Base-by-base conservation (phyloP, 2,888 invertebrate species). In the Drosophila anomalipes region DNA sequence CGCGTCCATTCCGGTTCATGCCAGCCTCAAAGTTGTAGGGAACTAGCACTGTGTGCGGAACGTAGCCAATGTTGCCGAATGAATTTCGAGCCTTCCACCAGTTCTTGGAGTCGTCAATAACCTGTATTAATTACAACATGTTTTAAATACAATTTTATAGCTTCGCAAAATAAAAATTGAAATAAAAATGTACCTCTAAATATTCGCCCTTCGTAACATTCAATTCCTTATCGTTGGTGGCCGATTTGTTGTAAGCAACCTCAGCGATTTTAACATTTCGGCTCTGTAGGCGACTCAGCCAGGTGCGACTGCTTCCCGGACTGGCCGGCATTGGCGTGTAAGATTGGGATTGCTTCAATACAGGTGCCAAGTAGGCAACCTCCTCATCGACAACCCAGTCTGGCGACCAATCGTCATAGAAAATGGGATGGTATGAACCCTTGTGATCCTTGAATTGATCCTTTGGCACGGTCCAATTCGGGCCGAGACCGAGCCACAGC, bases 31-130 rank as follows among this genome's bases (percentile, higher is more conserved):
- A 94, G 66, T 94, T 94, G 77, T 94, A 94, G 16, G 96, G 95
- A 22, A 95, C 95, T 35, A 98, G 97, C 91, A 99, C 99, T 44
- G 99, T 99, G 94, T 99, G 98, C 22, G 99, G 99, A 82, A 99
- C 99, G 94, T 99, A 99, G 79, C 98, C 97, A 79, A 97, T 95
- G 94, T 96, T 96, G 73, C 98, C 98, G 91, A 95, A 95, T 89
- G 95, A 96, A 94, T 97, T 98, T 87, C 96, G 96, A 82, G 96
- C 97, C 94, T 97, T 99, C 99, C 97, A 99, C 99, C 99, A 99
- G 94, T 99, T 99, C 86, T 99, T 95, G 62, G 97, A 97, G 94
- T 98, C 98, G 93, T 99, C 99, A 89, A 99, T 94, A 82, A 99
- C 96, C 97, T 98, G 93, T 30, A 10, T 30, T 44, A 7, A 22